phyloP scores from a whole-genome alignment of 2,797 vertebrate genomes.

The Chlorospingus semifuscus region DNA sequence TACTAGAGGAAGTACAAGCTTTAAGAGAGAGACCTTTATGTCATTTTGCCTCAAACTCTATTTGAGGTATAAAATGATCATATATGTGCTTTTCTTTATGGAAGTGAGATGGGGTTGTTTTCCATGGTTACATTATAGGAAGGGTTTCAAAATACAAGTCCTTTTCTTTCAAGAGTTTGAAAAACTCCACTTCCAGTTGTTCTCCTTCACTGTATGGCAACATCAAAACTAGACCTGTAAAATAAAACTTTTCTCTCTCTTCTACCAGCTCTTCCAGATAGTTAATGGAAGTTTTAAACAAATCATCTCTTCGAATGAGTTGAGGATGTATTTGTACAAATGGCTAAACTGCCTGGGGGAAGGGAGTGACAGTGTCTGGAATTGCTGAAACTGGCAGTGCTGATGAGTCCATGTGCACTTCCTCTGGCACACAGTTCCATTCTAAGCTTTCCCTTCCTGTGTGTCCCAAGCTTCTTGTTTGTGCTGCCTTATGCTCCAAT shows the following conservation, averaged over 20 bases:
- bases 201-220: not conserved
- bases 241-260: not conserved
- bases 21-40: not conserved
- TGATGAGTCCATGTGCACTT: not conserved
- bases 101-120: accelerated
- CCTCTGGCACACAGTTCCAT: not conserved
- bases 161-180: not conserved
- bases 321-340: not conserved
- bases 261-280: not conserved
- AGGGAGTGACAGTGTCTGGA: not conserved
- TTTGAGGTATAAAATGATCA: not conserved
- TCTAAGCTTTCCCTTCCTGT: not conserved
- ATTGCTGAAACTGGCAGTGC: not conserved
- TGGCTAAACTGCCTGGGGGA: not conserved
- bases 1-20: not conserved
- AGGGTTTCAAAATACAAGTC: accelerated
- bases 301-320: not conserved
- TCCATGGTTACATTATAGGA: not conserved
- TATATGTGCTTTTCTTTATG: not conserved
- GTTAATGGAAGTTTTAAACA: not conserved
- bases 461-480: not conserved
- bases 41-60: not conserved
- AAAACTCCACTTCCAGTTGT: not conserved
- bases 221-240: not conserved
- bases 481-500: not conserved